A percentile compares a stretch with the other conserved stretches of the same genome.
Conservation (phyloP, 2,888 invertebrate genomes). For the Augochlorella aurata region DNA sequence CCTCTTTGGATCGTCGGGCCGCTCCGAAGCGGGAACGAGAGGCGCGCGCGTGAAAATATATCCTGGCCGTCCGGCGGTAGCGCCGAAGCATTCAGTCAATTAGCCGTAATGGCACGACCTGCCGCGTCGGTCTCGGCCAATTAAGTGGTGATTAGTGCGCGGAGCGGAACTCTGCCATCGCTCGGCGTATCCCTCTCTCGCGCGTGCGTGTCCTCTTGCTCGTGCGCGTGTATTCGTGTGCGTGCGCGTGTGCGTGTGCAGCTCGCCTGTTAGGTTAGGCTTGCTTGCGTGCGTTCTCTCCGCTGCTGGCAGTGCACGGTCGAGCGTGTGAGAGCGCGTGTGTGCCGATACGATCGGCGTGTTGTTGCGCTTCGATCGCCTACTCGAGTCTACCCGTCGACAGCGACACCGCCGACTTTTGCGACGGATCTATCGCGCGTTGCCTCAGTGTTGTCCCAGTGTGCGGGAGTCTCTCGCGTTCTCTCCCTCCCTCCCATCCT, state of each 20-base stretch:
- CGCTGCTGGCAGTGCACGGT: too few species aligned
- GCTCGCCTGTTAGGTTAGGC: neutral
- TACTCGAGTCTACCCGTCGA: neutral
- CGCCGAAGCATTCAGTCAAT: conserved; percentile 72
- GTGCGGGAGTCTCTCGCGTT: too few species aligned
- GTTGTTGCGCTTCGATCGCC: neutral
- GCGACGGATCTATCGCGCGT: neutral
- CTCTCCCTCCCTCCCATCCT: too few species aligned
- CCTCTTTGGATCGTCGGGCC: too few species aligned
- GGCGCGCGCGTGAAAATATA: conserved; percentile 66
- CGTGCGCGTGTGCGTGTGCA: neutral
- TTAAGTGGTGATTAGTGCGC: conserved; percentile 75
- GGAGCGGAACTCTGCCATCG: conserved; percentile 57
- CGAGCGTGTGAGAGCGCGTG: neutral
- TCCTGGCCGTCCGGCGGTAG: conserved; percentile 64
- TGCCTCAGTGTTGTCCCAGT: too few species aligned
- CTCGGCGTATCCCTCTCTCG: conserved; percentile 34
- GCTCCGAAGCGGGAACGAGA: conserved; percentile 13
- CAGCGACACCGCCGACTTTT: conserved; percentile 6
- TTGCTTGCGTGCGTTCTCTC: too few species aligned
- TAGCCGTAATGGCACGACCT: conserved; percentile 73
- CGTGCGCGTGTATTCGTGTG: neutral
- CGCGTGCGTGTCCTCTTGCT: neutral
- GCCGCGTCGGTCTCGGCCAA: conserved; percentile 72
- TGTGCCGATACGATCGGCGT: neutral